These are phyloP conservation scores for Odontocolon sp. DNA, from an alignment of 2,888 invertebrate species.

Conservation along the genomic window DNA sequence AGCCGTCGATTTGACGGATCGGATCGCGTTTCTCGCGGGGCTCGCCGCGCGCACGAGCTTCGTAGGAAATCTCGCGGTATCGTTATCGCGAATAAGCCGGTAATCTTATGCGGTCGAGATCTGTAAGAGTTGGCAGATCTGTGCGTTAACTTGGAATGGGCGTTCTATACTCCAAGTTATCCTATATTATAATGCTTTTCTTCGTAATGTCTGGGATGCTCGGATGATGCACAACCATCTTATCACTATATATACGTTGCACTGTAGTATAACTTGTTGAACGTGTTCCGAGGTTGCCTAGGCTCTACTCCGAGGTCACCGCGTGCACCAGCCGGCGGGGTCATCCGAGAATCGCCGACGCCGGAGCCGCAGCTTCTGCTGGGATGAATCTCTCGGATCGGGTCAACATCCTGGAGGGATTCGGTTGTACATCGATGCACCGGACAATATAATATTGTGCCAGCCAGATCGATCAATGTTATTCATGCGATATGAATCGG, in stretches of 20 bases:
- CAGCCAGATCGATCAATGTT: conserved; percentile 22
- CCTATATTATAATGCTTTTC: conserved; percentile 33
- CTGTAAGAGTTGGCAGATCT: conserved; percentile 44
- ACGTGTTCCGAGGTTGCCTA: conserved; percentile 71
- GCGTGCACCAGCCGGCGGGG: conserved; percentile 70
- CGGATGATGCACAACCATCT: not conserved
- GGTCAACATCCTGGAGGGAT: conserved; percentile 71
- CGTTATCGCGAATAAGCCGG: conserved; percentile 59
- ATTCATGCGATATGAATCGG: conserved; percentile 29
- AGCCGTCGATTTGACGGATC: conserved; percentile 46
- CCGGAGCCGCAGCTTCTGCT: conserved; percentile 47
- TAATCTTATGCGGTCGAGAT: conserved; percentile 54
- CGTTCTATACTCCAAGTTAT: conserved; percentile 33
- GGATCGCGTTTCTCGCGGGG: conserved; percentile 47
- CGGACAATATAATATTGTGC: conserved; percentile 32
- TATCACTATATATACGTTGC: conserved; percentile 18
- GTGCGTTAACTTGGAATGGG: conserved; percentile 56
- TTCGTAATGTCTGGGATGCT: conserved; percentile 37
- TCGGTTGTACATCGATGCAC: conserved; percentile 65
- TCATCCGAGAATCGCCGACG: conserved; percentile 70
- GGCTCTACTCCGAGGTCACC: conserved; percentile 72
- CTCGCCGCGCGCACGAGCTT: conserved; percentile 12
- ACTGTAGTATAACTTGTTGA: conserved; percentile 71
- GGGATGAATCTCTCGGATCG: conserved; percentile 61
- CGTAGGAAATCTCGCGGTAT: conserved; percentile 31